These are phyloP conservation scores for Neolamprologus tretocephalus DNA, from an alignment of 2,113 vertebrate genomes.

Conservation along the genomic window DNA sequence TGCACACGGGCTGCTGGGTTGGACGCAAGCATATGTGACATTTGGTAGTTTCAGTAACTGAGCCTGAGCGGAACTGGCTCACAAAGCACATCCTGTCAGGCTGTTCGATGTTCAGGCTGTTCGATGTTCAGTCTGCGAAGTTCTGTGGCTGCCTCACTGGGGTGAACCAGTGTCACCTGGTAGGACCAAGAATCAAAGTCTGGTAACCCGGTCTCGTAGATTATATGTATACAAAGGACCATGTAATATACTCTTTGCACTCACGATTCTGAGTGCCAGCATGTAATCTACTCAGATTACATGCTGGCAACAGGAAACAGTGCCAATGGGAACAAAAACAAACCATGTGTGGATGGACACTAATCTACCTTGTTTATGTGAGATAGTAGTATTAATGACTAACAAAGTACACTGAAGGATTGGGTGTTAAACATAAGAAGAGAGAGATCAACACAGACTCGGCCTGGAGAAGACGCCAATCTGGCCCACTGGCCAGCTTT, in stretches of 20 bases:
- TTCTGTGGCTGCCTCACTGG: slow-evolving; percentile 81
- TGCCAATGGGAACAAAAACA: no score
- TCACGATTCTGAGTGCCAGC: no score
- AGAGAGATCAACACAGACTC: no score
- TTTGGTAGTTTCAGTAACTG: background rate
- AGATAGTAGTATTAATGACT: no score
- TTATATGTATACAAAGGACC: background rate
- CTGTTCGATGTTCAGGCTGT: slow-evolving; percentile 70
- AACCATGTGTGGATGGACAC: no score
- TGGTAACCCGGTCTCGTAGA: background rate
- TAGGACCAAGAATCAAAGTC: background rate
- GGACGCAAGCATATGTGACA: slow-evolving; percentile 81
- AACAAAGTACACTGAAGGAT: no score
- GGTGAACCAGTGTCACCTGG: slow-evolving; percentile 76
- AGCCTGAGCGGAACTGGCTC: slow-evolving; percentile 80
- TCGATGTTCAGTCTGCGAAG: slow-evolving; percentile 76
- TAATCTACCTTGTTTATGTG: no score
- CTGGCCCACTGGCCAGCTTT: no score
- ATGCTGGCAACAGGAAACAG: no score
- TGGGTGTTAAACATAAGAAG: no score
- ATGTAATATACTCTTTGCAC: background rate
- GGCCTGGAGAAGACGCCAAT: no score
- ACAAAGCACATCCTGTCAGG: slow-evolving; percentile 82
- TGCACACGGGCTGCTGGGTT: slow-evolving; percentile 71
- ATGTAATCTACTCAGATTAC: background rate